Percentiles rank a stretch among this genome's conserved stretches.
These are phyloP conservation scores for Pseudanteris insignis DNA, from an alignment of 2,888 invertebrate species.

Conservation along the genomic window DNA sequence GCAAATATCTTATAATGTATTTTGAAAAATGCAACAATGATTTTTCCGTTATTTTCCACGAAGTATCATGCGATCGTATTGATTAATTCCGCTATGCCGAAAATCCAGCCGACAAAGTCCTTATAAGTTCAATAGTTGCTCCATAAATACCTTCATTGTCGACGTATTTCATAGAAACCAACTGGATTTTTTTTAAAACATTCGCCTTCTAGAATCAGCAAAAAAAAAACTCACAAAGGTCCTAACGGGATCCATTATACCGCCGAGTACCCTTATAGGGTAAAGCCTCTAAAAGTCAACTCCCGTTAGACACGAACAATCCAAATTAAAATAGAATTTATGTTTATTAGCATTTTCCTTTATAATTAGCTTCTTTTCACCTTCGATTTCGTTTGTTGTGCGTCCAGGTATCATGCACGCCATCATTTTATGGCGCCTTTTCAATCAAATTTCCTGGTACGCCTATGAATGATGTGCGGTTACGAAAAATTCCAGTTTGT, in stretches of 20 bases:
- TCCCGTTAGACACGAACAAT: slow-evolving; percentile 31
- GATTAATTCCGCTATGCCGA: slow-evolving; percentile 25
- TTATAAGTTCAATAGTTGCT: slow-evolving; percentile 15
- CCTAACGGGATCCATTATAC: slow-evolving; percentile 27
- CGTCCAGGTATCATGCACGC: slow-evolving; percentile 10
- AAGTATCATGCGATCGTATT: slow-evolving; percentile 3
- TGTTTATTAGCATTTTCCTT: slow-evolving; percentile 27
- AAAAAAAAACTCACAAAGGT: slow-evolving; percentile 15
- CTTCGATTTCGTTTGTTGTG: slow-evolving; percentile 19
- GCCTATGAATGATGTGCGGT: slow-evolving; percentile 8
- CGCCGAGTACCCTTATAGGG: slow-evolving; percentile 18
- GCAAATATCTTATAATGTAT: no score
- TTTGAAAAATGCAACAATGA: no score
- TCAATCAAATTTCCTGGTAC: slow-evolving; percentile 22
- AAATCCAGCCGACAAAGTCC: slow-evolving; percentile 29
- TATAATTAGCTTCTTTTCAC: slow-evolving; percentile 27
- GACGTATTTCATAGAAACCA: slow-evolving; percentile 15
- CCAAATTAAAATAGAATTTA: slow-evolving; percentile 35
- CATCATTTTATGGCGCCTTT: slow-evolving; percentile 18
- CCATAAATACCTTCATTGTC: slow-evolving; percentile 20
- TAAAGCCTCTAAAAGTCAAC: slow-evolving; percentile 38
- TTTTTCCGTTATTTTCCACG: slow-evolving; percentile 21
- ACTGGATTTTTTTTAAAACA: slow-evolving; percentile 34
- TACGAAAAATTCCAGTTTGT: slow-evolving; percentile 22
- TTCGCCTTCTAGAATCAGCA: slow-evolving; percentile 11